These are phyloP conservation scores for Nycticryphes semicollaris DNA, from an alignment of 2,113 vertebrate genomes.

Conservation along the genomic window DNA sequence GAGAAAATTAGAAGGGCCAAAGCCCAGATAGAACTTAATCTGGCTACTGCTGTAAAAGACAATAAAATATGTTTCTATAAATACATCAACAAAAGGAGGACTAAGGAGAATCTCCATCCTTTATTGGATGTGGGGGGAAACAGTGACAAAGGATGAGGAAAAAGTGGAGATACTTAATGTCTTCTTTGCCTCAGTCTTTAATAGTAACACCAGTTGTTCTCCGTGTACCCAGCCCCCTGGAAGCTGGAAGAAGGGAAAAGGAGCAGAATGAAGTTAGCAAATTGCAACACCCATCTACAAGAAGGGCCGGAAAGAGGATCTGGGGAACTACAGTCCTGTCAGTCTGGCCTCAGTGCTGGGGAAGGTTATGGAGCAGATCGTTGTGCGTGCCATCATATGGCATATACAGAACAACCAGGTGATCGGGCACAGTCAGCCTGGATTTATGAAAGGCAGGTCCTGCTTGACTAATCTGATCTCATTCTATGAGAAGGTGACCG, in stretches of 20 bases:
- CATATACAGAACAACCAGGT: neutral
- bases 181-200: neutral
- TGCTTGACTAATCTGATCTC: neutral
- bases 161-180: neutral
- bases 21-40: no score
- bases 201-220: neutral
- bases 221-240: neutral
- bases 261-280: neutral
- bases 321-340: neutral
- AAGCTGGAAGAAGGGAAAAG: neutral
- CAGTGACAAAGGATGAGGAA: neutral
- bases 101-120: neutral
- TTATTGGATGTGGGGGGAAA: neutral
- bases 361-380: neutral
- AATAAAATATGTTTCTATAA: neutral
- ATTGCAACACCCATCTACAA: neutral
- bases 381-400: neutral
- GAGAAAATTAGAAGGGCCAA: no score
- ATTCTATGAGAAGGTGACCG: neutral
- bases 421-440: neutral
- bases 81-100: no score
- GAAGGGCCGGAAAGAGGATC: neutral
- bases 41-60: no score
- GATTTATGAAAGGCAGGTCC: neutral
- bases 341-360: neutral